Conservation (phyloP, 2,113 vertebrate genomes). For the Cromileptes altivelis region DNA sequence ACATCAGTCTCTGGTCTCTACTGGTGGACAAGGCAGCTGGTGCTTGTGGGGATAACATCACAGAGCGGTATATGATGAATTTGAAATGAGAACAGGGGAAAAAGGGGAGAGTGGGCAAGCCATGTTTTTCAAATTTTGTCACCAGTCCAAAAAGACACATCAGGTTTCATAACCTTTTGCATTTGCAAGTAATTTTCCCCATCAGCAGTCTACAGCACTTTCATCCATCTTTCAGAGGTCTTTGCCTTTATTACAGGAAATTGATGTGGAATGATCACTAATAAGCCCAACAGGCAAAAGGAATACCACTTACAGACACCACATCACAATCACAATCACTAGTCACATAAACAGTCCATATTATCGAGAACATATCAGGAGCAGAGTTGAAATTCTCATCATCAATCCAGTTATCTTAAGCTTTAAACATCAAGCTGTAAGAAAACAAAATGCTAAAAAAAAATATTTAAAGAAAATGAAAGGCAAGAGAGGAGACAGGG, state of each 20-base stretch:
- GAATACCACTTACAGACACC: neutral
- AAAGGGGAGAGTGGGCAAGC: neutral
- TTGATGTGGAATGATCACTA: constrained; percentile 11
- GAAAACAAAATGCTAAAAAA: constrained; percentile 5
- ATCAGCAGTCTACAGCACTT: neutral
- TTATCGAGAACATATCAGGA: constrained; percentile 19
- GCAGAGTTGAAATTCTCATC: neutral
- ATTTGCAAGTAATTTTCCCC: neutral
- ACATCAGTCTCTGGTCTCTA: too few species aligned
- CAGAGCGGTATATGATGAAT: too few species aligned
- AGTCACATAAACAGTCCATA: neutral
- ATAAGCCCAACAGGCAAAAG: constrained; percentile 7
- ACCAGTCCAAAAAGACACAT: neutral
- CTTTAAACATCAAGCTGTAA: constrained; percentile 21
- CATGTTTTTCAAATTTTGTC: neutral
- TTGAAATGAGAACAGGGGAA: too few species aligned
- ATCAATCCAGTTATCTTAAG: neutral
- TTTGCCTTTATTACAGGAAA: neutral
- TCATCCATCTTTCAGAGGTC: constrained; percentile 5
- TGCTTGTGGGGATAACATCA: too few species aligned
- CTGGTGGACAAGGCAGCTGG: too few species aligned
- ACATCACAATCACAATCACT: neutral
- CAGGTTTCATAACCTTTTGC: constrained; percentile 12
- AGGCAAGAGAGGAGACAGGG: neutral
- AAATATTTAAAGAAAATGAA: constrained; percentile 25